Conservation (phyloP, 2,797 vertebrate species). For the Falco biarmicus region DNA sequence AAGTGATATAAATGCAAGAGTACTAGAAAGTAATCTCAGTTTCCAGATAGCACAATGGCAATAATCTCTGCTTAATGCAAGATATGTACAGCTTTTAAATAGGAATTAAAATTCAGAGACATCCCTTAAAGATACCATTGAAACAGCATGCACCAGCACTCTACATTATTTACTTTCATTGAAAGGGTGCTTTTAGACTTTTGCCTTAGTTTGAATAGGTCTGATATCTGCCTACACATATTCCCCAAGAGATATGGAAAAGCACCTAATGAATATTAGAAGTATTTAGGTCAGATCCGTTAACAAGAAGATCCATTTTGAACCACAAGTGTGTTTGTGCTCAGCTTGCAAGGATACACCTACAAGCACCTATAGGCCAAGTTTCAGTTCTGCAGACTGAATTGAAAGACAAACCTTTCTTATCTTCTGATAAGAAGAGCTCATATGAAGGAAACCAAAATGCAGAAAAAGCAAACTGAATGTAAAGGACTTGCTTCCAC, state of each 20-base stretch:
- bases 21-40: not conserved
- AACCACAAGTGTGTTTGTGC: not conserved
- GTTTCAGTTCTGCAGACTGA: not conserved
- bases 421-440: not conserved
- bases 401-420: not conserved
- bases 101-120: not conserved
- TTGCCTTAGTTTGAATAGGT: not conserved
- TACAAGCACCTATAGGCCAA: not conserved
- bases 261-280: not conserved
- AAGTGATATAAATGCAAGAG: not conserved
- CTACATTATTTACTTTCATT: not conserved
- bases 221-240: not conserved
- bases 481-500: not conserved
- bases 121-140: not conserved
- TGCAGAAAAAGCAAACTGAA: not conserved
- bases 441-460: not conserved
- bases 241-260: not conserved
- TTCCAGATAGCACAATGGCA: not conserved
- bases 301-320: not conserved
- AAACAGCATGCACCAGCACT: not conserved
- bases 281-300: not conserved
- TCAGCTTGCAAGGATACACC: not conserved
- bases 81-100: not conserved
- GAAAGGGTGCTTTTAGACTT: not conserved
- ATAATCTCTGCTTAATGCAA: not conserved